Evolutionary conservation across 2,797 vertebrate species (phyloP).

Genomic region (Oceanodroma leucorhoa): DNA sequence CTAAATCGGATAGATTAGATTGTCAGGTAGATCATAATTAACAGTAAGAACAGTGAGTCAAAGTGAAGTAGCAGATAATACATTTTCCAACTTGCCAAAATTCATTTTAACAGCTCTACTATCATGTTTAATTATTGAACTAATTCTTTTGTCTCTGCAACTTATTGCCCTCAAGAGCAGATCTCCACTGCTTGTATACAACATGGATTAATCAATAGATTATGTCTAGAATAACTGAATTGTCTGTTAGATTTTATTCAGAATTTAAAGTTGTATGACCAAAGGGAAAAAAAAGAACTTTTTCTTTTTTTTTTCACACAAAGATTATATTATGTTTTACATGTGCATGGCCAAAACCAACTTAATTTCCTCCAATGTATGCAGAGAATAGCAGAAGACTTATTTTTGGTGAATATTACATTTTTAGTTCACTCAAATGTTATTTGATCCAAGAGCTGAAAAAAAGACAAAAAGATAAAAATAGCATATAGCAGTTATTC

Average conservation of each 20-base stretch:
- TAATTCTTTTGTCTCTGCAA: background rate
- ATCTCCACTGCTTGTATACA: background rate
- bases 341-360: background rate
- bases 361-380: background rate
- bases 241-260: background rate
- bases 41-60: background rate
- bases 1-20: background rate
- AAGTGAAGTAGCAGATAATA: background rate
- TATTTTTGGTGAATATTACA: background rate
- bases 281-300: background rate
- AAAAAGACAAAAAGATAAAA: background rate
- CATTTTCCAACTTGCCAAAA: background rate
- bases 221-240: background rate
- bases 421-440: background rate
- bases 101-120: background rate
- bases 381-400: background rate
- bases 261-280: background rate
- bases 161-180: background rate
- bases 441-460: background rate
- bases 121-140: background rate
- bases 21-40: background rate
- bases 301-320: background rate
- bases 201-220: background rate
- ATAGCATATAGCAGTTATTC: background rate
- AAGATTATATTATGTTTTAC: background rate